Base-by-base conservation (phyloP, 1,140 invertebrate species). In the Diploscapter pachys region DNA sequence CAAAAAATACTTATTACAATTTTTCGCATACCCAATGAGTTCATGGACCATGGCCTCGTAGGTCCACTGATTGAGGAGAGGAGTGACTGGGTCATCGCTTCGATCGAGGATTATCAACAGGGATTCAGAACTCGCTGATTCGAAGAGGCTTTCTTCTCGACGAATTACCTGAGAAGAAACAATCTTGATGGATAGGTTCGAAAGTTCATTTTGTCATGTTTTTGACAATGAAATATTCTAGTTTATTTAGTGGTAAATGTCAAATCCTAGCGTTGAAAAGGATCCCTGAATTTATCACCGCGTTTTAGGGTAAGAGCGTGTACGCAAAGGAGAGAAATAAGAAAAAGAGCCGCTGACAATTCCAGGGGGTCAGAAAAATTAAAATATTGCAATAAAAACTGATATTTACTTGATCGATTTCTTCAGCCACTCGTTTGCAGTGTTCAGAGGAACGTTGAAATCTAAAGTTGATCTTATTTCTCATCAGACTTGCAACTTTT, bases 21-120 rank as follows among this genome's bases (percentile, higher is more conserved):
- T 98, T 83, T 98, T 99, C 79, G 91, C 91, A 79, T 99, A 96
- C 0, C 91, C 92, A 50, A 99, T 86, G 63, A 99, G 87, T 88
- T 99, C 96, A 87, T 99, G 96, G 3, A 99, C 94, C 96, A 99
- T 99, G 5, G 96, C 96, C 87, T 99, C 96, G 87, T 99, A 99
- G 0, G 96, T 99, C 97, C 97, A 99, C 89, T 95, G 96, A 88
- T 94, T 97, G n/a, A 99, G 86, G 63, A 99, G 86, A 0, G 96
- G 96, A 3, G 97, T 98, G 0, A 99, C 91, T 0, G 94, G 92
- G 89, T 99, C 97, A 86, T 93, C 80, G 62, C 57, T 82, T 71
- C 81, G 54, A 67, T 83, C 80, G 13, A 84, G 9, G 9, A 83
- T 74, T 4, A 81, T 48, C n/a, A 82, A 59, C 9, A 81, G 56